Evolutionary conservation across 2,888 invertebrate species (phyloP), one percentile per base, ranked within the genome.

Genomic region (Exocentrus adspersus): DNA sequence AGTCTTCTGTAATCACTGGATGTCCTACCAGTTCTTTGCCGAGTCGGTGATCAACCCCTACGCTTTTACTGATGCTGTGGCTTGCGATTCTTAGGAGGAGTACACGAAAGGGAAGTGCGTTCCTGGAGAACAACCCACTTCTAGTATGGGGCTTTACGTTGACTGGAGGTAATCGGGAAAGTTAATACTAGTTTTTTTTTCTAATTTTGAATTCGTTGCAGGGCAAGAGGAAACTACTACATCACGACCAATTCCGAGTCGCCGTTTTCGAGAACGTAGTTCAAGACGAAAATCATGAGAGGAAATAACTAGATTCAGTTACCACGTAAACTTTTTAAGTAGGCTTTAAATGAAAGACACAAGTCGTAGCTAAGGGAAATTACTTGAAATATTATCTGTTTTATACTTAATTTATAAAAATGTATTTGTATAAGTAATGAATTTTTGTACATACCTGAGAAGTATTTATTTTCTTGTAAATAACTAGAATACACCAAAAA

Each of bases 1-100:
- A 88, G 88, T 87, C 68, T 88, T 88, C 82, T 88, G 88, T 83
- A 88, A 88, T 78, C 88, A 88, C 76, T 88, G 88, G 88, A 83
- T 87, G 0, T 87, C 88, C 0, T 88, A 87, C 78, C 85, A 85
- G 78, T 87, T 85, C 79, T 88, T 84, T 79, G 84, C 86, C 16
- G 88, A 88, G 77, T 88, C 88, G 0, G 83, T 88, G 0, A 72
- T 87, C 9, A 80, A 84, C 10, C 86, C 86, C 0, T 62, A 75
- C 1, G 81, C 84, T 0, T 88, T 88, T 75, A 77, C 81, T 24
- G 66, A 65, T 0, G 83, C 87, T 0, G 77, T 85, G 0, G 70
- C 81, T 1, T 88, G 88, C 67, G 70, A 77, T 3, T 83, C 82
- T 0, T 87, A 86, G 86, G 71, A 78, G 2, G 80, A 84, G 0